These are phyloP conservation scores for Lampris megalopsis DNA, from an alignment of 2,113 vertebrate species.

Conservation along the genomic window DNA sequence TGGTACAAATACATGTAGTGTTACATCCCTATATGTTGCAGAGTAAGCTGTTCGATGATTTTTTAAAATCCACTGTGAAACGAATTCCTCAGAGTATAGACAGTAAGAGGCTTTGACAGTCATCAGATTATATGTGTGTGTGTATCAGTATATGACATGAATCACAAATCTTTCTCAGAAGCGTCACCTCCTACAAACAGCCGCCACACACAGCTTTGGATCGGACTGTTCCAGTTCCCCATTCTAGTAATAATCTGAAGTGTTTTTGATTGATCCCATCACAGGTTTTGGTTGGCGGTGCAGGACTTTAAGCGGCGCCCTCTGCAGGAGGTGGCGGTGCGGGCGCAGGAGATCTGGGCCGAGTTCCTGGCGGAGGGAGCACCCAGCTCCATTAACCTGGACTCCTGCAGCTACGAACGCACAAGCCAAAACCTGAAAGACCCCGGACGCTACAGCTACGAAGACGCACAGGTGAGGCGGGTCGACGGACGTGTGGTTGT, in stretches of 20 bases:
- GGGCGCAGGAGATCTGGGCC: slow-evolving; percentile 94
- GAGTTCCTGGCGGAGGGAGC: slow-evolving; percentile 98
- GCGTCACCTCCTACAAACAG: no score
- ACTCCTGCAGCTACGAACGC: slow-evolving; percentile 97
- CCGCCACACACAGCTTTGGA: not conserved
- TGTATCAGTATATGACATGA: no score
- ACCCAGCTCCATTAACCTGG: slow-evolving; percentile 94
- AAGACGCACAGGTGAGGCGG: slow-evolving; percentile 90
- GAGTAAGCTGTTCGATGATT: no score
- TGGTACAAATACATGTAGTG: no score
- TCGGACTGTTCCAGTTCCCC: not conserved
- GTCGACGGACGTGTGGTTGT: not conserved
- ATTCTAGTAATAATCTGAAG: not conserved
- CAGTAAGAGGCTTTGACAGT: no score
- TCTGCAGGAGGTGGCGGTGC: slow-evolving; percentile 88
- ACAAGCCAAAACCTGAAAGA: slow-evolving; percentile 96
- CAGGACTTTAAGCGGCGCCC: slow-evolving; percentile 94
- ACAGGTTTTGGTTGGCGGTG: slow-evolving; percentile 95
- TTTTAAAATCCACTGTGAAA: no score
- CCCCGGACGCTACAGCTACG: slow-evolving; percentile 94
- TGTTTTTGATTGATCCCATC: not conserved
- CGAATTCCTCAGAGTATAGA: no score
- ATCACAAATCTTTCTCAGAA: no score
- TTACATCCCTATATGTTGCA: no score
- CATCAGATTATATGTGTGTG: no score